phyloP scores from a whole-genome alignment of 2,888 invertebrate genomes.

The Ditula angustiorana region DNA sequence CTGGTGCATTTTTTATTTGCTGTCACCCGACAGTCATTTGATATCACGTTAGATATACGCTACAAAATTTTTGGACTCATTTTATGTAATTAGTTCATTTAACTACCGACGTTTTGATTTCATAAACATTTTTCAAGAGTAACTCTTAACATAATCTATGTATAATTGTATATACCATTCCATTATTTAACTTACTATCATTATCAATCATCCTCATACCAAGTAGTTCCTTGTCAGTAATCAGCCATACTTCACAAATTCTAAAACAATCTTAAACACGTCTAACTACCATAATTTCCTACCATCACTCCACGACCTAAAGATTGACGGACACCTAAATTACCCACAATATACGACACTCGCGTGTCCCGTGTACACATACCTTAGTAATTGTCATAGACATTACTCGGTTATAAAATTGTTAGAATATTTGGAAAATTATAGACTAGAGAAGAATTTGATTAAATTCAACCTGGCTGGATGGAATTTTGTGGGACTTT shows the following conservation, averaged over 20 bases:
- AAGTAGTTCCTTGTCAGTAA: conserved; percentile 28
- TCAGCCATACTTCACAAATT: conserved; percentile 38
- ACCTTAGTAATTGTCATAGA: conserved; percentile 58
- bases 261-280: conserved; percentile 21
- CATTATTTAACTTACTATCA: conserved; percentile 3
- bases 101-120: no score
- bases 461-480: conserved; percentile 27
- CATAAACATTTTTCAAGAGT: no score
- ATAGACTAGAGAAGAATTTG: conserved; percentile 48
- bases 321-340: conserved; percentile 37
- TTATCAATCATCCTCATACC: conserved; percentile 12
- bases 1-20: no score
- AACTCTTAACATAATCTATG: no score
- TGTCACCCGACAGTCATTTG: no score
- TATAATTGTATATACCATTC: background rate
- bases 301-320: conserved; percentile 14
- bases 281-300: conserved; percentile 36
- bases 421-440: conserved; percentile 62
- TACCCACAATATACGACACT: conserved; percentile 33
- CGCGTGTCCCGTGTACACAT: conserved; percentile 45
- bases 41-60: no score
- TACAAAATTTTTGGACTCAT: no score
- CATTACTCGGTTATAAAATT: conserved; percentile 52
- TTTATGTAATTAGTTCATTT: no score
- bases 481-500: conserved; percentile 23